Conservation (phyloP, 2,888 invertebrate species). For the Chironomus tentans region DNA sequence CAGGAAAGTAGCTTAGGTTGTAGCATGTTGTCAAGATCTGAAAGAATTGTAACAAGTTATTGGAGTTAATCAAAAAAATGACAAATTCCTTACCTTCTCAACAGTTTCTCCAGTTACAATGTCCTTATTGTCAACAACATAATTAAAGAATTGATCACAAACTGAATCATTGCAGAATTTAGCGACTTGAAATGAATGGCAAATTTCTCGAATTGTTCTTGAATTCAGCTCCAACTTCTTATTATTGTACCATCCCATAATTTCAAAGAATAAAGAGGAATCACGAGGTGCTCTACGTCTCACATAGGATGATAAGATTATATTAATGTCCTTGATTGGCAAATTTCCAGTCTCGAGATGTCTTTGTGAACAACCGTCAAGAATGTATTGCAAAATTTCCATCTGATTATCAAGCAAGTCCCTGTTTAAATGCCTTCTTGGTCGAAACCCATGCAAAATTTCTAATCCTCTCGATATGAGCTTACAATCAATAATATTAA, state of each 20-base stretch:
- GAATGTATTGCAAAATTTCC: conserved; percentile 34
- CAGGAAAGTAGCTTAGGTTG: conserved; percentile 45
- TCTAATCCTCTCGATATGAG: conserved; percentile 43
- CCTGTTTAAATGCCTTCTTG: neutral
- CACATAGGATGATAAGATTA: conserved; percentile 36
- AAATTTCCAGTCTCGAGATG: conserved; percentile 34
- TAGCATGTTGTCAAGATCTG: conserved; percentile 42
- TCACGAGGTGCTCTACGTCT: conserved; percentile 39
- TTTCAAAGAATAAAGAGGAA: conserved; percentile 36
- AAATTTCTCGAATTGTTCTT: conserved; percentile 42
- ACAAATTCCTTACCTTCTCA: conserved; percentile 38
- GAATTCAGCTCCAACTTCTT: conserved; percentile 40
- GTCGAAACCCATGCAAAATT: conserved; percentile 34
- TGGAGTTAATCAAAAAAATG: neutral
- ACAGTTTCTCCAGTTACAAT: conserved; percentile 46
- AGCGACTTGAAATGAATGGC: conserved; percentile 40
- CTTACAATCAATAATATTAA: conserved; percentile 41
- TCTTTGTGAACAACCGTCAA: conserved; percentile 37
- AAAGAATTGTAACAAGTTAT: neutral
- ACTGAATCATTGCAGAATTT: conserved; percentile 43
- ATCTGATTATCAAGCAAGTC: neutral
- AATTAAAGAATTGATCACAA: conserved; percentile 43
- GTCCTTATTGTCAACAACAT: conserved; percentile 41
- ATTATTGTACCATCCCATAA: conserved; percentile 38
- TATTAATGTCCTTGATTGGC: conserved; percentile 35